Base-by-base conservation (phyloP, 2,797 vertebrate genomes). In the Mus caroli region DNA sequence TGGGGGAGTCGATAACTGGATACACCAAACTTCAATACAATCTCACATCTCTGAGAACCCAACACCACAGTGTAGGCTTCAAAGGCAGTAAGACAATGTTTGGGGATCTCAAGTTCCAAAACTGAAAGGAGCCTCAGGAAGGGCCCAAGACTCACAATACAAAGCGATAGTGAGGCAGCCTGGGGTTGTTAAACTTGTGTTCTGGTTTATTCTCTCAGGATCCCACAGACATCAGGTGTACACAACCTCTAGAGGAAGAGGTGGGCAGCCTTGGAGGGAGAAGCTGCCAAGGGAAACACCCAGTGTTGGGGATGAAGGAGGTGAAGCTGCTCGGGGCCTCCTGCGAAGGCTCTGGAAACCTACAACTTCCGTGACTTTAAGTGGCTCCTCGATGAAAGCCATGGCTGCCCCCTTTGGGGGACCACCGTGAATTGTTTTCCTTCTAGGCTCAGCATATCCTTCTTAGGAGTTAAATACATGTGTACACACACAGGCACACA, bases 51-150 rank as follows among this genome's bases (percentile, higher is more conserved):
- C 88, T 75, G 90, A 88, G 28, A 84, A 90, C 34, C 75, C 37
- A 73, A 71, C 12, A 84, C 76, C 26, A 19, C 9, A n/a, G 28
- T 26, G 7, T 20, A 34, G 28, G 22, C n/a, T 93, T 95, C 91
- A 92, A 80, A 95, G 71, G 52, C 31, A 82, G 56, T 9, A 60
- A 73, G 89, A 91, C 46, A 40, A 71, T 43, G 80, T 86, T 75
- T 82, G 82, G 77, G 93, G 67, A 82, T 79, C 88, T 96, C 89
- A 58, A 19, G 84, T 85, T 96, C 84, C 60, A 83, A 90, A 60
- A 43, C n/a, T 43, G 19, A 78, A 91, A 94, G 91, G 76, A 93
- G 90, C 85, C 58, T 83, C 40, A 43, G 80, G 71, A 87, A 82
- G 43, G 86, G 91, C 83, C 31, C 5, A 10, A 77, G 64, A 67